These are phyloP conservation scores for Hemichromis elongatus DNA, from an alignment of 2,113 vertebrate genomes.

Conservation along the genomic window DNA sequence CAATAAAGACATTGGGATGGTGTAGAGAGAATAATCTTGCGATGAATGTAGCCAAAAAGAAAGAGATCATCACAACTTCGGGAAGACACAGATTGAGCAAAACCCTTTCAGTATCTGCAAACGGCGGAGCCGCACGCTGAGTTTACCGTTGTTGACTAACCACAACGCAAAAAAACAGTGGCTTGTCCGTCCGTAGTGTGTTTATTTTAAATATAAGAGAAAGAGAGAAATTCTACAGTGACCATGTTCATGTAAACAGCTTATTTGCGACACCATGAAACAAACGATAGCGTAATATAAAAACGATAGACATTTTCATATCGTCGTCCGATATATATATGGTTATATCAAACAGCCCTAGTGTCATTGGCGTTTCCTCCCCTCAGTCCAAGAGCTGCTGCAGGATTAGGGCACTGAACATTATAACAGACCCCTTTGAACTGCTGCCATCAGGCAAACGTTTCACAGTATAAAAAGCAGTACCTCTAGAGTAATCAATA, in stretches of 20 bases:
- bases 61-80: background rate
- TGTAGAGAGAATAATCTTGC: background rate
- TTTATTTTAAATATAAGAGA: no score
- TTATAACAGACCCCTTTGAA: background rate
- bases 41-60: background rate
- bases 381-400: background rate
- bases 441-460: background rate
- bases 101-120: background rate
- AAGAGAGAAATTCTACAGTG: no score
- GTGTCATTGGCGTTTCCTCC: accelerated
- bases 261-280: no score
- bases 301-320: no score
- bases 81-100: background rate
- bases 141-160: no score
- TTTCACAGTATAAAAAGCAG: background rate
- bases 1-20: background rate
- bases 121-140: no score
- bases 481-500: background rate
- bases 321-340: no score
- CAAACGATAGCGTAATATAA: no score
- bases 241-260: no score
- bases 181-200: no score
- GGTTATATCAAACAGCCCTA: no score
- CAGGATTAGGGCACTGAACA: accelerated
- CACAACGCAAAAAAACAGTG: no score